phyloP scores from a whole-genome alignment of 2,797 vertebrate species.

The Intellagama lesueurii region DNA sequence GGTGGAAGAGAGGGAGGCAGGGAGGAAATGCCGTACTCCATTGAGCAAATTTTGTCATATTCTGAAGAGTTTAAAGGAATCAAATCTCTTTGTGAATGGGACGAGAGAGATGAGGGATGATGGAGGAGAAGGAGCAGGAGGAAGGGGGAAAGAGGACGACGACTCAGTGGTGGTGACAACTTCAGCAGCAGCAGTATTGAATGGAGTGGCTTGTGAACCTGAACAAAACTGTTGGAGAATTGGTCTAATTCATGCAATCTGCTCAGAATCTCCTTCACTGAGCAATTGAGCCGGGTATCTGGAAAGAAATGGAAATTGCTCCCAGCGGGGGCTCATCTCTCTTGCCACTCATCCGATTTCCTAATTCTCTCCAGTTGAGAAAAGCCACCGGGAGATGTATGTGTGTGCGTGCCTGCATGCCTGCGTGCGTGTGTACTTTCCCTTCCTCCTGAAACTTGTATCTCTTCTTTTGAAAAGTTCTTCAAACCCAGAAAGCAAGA shows the following conservation, averaged over 20 bases:
- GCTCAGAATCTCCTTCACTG: conserved; percentile 43
- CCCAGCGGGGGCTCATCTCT: conserved; percentile 52
- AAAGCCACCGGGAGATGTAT: background rate
- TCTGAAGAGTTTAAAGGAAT: background rate
- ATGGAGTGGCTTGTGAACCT: background rate
- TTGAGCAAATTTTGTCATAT: background rate
- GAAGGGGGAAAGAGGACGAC: background rate
- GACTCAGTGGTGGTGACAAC: background rate
- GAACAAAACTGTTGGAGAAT: conserved; percentile 27
- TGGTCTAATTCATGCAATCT: conserved; percentile 53
- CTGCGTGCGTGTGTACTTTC: background rate
- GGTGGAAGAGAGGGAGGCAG: background rate
- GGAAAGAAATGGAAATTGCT: conserved; percentile 54
- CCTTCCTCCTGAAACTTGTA: background rate
- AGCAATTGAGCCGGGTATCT: conserved; percentile 53
- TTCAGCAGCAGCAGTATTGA: background rate
- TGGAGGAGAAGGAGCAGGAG: background rate
- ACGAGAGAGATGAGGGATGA: background rate
- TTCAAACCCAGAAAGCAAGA: conserved; percentile 7
- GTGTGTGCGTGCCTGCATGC: background rate
- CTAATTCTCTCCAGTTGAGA: conserved; percentile 60
- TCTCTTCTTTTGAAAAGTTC: conserved; percentile 25
- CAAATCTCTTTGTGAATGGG: background rate
- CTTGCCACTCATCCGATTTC: conserved; percentile 33
- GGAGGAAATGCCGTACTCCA: background rate